Evolutionary conservation across 2,113 vertebrate species (phyloP), one percentile per base, ranked within the genome.

Genomic region (Turnix velox): DNA sequence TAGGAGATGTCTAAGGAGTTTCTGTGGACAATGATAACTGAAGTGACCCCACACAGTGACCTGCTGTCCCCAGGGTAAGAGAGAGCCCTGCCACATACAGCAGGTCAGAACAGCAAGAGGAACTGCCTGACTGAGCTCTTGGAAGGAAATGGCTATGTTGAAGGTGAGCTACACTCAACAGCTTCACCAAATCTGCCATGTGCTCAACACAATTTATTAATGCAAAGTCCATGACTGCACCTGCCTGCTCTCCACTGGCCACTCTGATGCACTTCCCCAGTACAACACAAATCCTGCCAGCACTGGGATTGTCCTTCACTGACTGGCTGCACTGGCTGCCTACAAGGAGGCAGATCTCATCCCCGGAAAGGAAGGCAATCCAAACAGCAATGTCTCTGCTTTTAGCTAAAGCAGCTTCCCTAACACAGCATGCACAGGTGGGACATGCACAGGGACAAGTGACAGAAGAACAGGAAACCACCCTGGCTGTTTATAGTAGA

Each of bases 311-410:
- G 37, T 3, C 31, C 33, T 33, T 78, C 43, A 48, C 59, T 42
- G 61, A 54, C 24, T 28, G 42, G 17, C 65, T 1, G 24, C 0
- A 0, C 8, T 28, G 19, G 45, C 18, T 57, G 40, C 27, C 52
- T 55, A 23, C 31, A 18, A 14, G 37, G 27, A 49, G 35, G 17
- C 48, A 33, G 3, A 8, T 62, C 16, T 67, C 23, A 22, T 12
- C 54, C 33, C 54, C 43, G 46, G 40, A 31, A 33, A 45, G 20
- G 52, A 13, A 49, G n/a, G 61, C 55, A 58, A 31, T 13, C 83
- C 33, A 31, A 28, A 33, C 52, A 77, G 30, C 24, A 31, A 59
- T 19, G 30, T 8, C n/a, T 20, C 59, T n/a, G 10, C 23, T 33
- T 19, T 22, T 13, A 35, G 2, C 19, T 48, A 58, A 23, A 42